Evolutionary conservation across 2,113 vertebrate species (phyloP), one percentile per base, ranked within the genome.

Genomic region (Cygnus atratus): DNA sequence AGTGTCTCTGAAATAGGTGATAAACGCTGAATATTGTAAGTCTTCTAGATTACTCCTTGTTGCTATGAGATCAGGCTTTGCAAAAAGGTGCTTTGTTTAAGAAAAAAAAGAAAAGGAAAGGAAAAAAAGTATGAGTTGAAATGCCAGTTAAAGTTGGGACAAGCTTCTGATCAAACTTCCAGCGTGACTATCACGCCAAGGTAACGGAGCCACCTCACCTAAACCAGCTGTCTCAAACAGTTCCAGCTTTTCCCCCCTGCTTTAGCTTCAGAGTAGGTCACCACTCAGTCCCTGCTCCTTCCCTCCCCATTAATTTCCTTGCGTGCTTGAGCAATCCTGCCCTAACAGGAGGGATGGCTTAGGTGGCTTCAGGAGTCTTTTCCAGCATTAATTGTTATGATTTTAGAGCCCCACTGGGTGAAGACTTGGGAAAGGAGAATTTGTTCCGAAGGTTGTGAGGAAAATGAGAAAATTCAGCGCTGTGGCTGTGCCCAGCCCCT

Each of bases 401-500:
- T 91, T 93, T 88, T 14, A n/a, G 59, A 86, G 87, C 84, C 87
- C 78, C 72, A 8, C 0, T 0, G 75, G 71, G 50, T 7, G 21
- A 54, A 73, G 67, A 5, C 44, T 73, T 39, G 7, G 74, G 65
- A 79, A 88, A 92, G 55, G 78, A 90, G 55, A 92, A 55, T 54
- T 79, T 57, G 33, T 76, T 65, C 29, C 1, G 0, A 85, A 85
- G 58, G 71, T 8, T 87, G 93, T 13, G 59, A 87, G 50, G 46
- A 86, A 95, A 94, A 87, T 72, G 37, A 73, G 80, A 41, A 73
- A 87, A 28, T 6, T 22, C 39, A 44, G 67, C 0, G 0, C 48
- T 0, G 0, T 0, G 2, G 46, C 8, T 0, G 0, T 1, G 16
- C 25, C 7, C 13, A 15, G 31, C 2, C 6, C 20, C 48, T 24